Conservation (phyloP, 2,797 vertebrate species). For the Podarcis siculus region DNA sequence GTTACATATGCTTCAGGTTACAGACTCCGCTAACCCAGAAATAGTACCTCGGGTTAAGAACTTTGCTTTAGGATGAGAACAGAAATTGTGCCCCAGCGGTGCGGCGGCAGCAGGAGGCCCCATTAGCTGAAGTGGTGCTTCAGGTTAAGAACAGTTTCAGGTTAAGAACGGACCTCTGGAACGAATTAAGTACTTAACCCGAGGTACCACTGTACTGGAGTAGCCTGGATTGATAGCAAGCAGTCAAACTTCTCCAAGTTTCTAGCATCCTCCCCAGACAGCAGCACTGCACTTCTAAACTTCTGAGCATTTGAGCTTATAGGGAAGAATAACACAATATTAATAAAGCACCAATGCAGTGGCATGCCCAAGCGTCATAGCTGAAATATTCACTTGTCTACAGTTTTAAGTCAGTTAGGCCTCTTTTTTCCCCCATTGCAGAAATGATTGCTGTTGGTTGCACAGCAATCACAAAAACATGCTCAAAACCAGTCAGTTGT, state of each 20-base stretch:
- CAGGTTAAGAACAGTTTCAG: too few species aligned
- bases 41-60: too few species aligned
- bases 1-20: too few species aligned
- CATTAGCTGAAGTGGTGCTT: too few species aligned
- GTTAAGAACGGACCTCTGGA: too few species aligned
- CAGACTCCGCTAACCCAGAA: too few species aligned
- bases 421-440: background rate
- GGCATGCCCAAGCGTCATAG: background rate
- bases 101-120: too few species aligned
- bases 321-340: background rate
- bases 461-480: too few species aligned
- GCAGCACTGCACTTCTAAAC: background rate
- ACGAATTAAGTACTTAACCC: too few species aligned
- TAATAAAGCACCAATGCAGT: background rate
- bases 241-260: background rate
- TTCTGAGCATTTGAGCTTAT: background rate
- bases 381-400: background rate
- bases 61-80: too few species aligned
- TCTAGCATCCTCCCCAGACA: background rate
- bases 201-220: too few species aligned
- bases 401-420: background rate
- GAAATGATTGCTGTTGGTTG: background rate
- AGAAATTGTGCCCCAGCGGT: too few species aligned
- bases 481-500: background rate
- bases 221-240: background rate